A percentile compares a stretch with the other conserved stretches of the same genome.
phyloP scores from a whole-genome alignment of 1,140 invertebrate species.

The Brachionus manjavacas region DNA sequence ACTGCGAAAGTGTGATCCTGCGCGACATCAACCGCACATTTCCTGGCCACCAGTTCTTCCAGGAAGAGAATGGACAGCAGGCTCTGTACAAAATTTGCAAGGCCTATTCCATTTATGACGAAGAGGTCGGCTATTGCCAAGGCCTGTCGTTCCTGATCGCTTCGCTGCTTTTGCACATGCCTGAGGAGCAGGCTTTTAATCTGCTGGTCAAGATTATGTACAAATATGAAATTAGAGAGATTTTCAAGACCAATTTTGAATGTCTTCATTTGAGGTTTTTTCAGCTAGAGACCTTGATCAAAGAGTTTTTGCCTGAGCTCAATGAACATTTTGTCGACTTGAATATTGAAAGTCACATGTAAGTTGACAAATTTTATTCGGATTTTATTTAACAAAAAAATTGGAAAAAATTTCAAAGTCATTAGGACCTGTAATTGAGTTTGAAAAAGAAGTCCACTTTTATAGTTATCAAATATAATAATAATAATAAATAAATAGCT shows the following conservation, averaged over 20 bases:
- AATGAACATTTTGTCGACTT: slow-evolving; percentile 82
- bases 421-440: no score
- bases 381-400: no score
- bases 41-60: slow-evolving; percentile 95
- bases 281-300: slow-evolving; percentile 88
- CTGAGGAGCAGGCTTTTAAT: slow-evolving; percentile 97
- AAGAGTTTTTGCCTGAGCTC: slow-evolving; percentile 84
- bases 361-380: no score
- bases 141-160: slow-evolving; percentile 93
- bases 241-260: slow-evolving; percentile 94
- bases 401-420: no score
- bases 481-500: no score
- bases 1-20: slow-evolving; percentile 83
- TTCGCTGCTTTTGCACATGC: slow-evolving; percentile 91
- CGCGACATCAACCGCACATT: slow-evolving; percentile 95
- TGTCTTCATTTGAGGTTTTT: slow-evolving; percentile 88
- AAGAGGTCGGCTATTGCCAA: slow-evolving; percentile 96
- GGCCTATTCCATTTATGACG: slow-evolving; percentile 92
- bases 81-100: slow-evolving; percentile 83
- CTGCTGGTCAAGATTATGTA: slow-evolving; percentile 94
- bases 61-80: slow-evolving; percentile 74
- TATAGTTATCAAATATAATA: no score
- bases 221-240: slow-evolving; percentile 82
- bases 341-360: slow-evolving; percentile 96
- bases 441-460: no score